These are phyloP conservation scores for Chiridota heheva DNA, from an alignment of 35 echinoderm and acorn worm genomes.

Conservation along the genomic window DNA sequence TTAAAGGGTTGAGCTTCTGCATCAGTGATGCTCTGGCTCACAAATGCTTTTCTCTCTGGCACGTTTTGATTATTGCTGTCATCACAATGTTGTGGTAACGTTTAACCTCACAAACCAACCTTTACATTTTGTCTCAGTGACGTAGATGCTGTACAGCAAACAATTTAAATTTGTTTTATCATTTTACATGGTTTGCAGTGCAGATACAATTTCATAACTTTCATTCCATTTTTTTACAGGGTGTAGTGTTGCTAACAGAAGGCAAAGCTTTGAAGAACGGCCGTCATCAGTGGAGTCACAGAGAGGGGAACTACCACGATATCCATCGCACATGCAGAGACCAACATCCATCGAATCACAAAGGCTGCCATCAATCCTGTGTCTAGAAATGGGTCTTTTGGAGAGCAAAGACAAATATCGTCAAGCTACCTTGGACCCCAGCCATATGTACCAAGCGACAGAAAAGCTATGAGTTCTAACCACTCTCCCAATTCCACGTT, in stretches of 20 bases:
- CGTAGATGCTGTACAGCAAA: no score
- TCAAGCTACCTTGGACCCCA: not conserved
- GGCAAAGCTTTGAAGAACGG: constrained; percentile 1
- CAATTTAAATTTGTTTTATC: no score
- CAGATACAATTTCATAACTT: no score
- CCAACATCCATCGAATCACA: not conserved
- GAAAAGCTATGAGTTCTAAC: constrained; percentile 8
- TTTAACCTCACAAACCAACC: no score
- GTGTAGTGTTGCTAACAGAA: not conserved
- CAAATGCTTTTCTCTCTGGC: no score
- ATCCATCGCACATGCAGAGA: not conserved
- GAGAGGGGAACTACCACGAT: constrained; percentile 7
- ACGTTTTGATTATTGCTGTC: no score
- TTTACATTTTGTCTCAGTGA: no score
- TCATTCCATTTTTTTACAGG: constrained; percentile 1
- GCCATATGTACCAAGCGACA: not conserved
- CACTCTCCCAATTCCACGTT: not conserved
- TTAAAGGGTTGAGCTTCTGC: no score
- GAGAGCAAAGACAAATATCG: constrained; percentile 10
- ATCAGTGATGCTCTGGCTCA: no score
- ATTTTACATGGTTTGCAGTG: no score
- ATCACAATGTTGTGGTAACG: no score
- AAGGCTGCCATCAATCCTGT: constrained; percentile 17
- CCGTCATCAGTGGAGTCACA: not conserved
- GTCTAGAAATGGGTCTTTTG: constrained; percentile 18